Percentiles rank a stretch among this genome's conserved stretches.
Evolutionary conservation across 2,113 vertebrate species (phyloP).

Genomic region (Protobothrops mucrosquamatus): DNA sequence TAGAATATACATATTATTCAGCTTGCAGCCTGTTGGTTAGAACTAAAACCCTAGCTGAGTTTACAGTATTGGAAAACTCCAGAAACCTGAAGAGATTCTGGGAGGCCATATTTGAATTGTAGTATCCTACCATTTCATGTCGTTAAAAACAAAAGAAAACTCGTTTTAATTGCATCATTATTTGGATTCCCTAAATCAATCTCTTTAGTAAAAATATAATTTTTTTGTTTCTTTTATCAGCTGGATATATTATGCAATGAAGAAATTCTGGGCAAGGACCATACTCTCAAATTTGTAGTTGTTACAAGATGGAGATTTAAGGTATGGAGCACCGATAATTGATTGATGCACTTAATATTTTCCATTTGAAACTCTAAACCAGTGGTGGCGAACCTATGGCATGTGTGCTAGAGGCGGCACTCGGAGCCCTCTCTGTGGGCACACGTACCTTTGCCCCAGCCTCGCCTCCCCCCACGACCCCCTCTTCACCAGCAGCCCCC

Average conservation of each 20-base stretch:
- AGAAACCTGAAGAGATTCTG: not conserved
- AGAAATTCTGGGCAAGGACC: constrained; percentile 98
- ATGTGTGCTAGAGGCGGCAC: too few species aligned
- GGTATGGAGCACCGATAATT: constrained; percentile 62
- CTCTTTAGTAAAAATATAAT: constrained; percentile 11
- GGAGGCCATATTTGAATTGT: not conserved
- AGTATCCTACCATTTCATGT: not conserved
- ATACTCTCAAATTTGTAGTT: constrained; percentile 98
- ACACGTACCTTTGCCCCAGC: too few species aligned
- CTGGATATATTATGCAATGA: constrained; percentile 99
- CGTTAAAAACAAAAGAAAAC: not conserved
- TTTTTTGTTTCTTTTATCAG: constrained; percentile 65
- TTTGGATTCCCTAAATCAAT: not conserved
- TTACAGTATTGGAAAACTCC: not conserved
- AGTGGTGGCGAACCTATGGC: too few species aligned
- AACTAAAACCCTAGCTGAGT: not conserved
- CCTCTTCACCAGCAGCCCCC: too few species aligned
- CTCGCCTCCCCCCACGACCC: too few species aligned
- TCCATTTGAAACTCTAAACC: not conserved
- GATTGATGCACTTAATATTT: not conserved
- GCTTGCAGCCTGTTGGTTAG: not conserved
- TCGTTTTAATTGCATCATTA: not conserved
- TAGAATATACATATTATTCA: not conserved
- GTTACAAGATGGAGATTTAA: constrained; percentile 99
- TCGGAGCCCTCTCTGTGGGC: too few species aligned